These are phyloP conservation scores for Sebastes ruberrimus DNA, from an alignment of 2,797 vertebrate species.

Conservation along the genomic window DNA sequence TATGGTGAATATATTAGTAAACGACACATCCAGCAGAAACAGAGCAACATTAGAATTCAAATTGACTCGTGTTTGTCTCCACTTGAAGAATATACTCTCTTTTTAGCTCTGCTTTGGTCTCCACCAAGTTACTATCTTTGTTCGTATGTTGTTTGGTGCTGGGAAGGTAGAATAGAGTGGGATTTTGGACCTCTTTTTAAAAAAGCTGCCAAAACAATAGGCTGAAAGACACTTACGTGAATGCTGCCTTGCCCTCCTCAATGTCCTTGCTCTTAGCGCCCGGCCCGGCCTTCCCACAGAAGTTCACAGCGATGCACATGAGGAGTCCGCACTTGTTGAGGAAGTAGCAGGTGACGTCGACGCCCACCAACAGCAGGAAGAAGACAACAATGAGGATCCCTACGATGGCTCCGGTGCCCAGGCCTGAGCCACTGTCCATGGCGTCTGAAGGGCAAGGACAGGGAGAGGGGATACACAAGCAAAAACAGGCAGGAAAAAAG, in stretches of 20 bases:
- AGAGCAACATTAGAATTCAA: not conserved
- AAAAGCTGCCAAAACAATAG: not conserved
- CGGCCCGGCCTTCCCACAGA: slow-evolving; percentile 94
- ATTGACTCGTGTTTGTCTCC: not conserved
- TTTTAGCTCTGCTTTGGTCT: not conserved
- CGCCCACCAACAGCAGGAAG: slow-evolving; percentile 90
- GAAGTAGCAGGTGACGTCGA: slow-evolving; percentile 98
- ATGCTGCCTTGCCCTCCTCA: slow-evolving; percentile 96
- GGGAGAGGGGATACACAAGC: slow-evolving; percentile 34
- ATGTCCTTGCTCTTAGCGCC: slow-evolving; percentile 95
- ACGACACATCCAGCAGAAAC: not conserved
- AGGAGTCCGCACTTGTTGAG: slow-evolving; percentile 98
- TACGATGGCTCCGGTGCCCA: slow-evolving; percentile 95
- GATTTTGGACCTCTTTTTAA: not conserved
- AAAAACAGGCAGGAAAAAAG: slow-evolving; percentile 37
- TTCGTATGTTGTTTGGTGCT: not conserved
- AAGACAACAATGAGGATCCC: slow-evolving; percentile 97
- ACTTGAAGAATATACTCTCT: not conserved
- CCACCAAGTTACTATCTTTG: not conserved
- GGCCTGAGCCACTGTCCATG: slow-evolving; percentile 77
- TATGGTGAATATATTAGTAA: not conserved
- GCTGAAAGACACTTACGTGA: slow-evolving; percentile 86
- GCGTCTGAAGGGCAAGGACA: slow-evolving; percentile 76
- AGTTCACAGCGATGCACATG: slow-evolving; percentile 97
- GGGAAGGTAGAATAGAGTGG: no score